A percentile compares a stretch with the other conserved stretches of the same genome.
phyloP scores from a whole-genome alignment of 2,797 vertebrate species.

The Ibycter americanus region DNA sequence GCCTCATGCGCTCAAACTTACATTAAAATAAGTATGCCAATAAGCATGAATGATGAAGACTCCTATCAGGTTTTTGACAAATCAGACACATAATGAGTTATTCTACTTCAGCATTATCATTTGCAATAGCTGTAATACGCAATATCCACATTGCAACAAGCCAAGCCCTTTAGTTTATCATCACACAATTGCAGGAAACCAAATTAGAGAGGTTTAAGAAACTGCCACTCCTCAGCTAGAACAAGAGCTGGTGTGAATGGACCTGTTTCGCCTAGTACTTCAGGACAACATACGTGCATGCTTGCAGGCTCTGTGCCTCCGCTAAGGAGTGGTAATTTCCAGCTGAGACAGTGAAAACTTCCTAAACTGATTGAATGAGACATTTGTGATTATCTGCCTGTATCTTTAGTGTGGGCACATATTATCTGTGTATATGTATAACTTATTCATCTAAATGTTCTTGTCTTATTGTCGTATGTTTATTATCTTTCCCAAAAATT shows the following conservation, averaged over 20 bases:
- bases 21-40: neutral
- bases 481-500: neutral
- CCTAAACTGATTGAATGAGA: neutral
- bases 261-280: neutral
- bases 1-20: neutral
- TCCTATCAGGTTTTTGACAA: neutral
- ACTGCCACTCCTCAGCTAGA: neutral
- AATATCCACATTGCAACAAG: neutral
- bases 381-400: neutral
- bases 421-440: neutral
- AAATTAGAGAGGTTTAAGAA: neutral
- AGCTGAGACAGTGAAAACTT: neutral
- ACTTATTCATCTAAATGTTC: neutral
- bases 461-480: neutral
- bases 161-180: neutral
- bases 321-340: neutral
- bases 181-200: neutral
- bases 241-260: neutral
- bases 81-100: neutral
- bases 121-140: neutral
- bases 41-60: neutral
- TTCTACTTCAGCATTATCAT: neutral
- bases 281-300: neutral
- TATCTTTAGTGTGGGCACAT: neutral
- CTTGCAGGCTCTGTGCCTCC: neutral